A percentile compares a stretch with the other conserved stretches of the same genome.
These are phyloP conservation scores for Anguilla anguilla DNA, from an alignment of 2,797 vertebrate species.

Conservation along the genomic window DNA sequence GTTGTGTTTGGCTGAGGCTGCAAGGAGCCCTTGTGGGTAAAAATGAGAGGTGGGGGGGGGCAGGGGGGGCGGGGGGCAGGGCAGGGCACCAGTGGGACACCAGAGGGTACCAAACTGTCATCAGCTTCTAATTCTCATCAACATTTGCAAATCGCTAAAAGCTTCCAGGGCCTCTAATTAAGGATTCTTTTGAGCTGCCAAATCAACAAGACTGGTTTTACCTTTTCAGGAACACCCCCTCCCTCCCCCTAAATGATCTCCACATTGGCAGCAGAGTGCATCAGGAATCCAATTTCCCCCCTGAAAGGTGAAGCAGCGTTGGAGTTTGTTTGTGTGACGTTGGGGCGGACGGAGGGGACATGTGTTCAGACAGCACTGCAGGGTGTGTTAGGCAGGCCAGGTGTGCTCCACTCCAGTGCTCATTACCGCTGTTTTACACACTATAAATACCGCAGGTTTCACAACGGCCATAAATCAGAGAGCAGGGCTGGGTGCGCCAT, in stretches of 20 bases:
- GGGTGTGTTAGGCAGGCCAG: slow-evolving; percentile 36
- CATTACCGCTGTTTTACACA: slow-evolving; percentile 20
- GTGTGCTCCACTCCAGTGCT: not conserved
- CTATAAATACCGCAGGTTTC: slow-evolving; percentile 36
- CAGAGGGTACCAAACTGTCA: slow-evolving; percentile 49
- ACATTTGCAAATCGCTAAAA: slow-evolving; percentile 53
- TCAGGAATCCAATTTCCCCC: slow-evolving; percentile 33
- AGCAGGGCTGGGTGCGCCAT: slow-evolving; percentile 12
- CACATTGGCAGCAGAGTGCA: slow-evolving; percentile 27
- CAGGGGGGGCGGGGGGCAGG: slow-evolving; percentile 39
- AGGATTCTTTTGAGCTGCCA: slow-evolving; percentile 40
- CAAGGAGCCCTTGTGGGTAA: slow-evolving; percentile 8
- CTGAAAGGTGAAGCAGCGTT: slow-evolving; percentile 42
- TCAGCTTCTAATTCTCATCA: slow-evolving; percentile 57
- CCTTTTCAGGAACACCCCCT: slow-evolving; percentile 24
- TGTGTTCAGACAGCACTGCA: slow-evolving; percentile 3
- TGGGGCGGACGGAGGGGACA: slow-evolving; percentile 30
- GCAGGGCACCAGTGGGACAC: slow-evolving; percentile 18
- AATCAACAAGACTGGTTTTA: slow-evolving; percentile 52
- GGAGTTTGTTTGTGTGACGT: slow-evolving; percentile 55
- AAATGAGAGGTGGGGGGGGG: slow-evolving; percentile 26
- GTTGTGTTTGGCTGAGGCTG: slow-evolving; percentile 60
- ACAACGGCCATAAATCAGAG: slow-evolving; percentile 34
- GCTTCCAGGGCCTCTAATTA: slow-evolving; percentile 54
- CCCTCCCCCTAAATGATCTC: not conserved